Percentiles rank a stretch among this genome's conserved stretches.
Evolutionary conservation across 92 coral and sea anemone species (phyloP).

Genomic region (Phenganax stokvisi): DNA sequence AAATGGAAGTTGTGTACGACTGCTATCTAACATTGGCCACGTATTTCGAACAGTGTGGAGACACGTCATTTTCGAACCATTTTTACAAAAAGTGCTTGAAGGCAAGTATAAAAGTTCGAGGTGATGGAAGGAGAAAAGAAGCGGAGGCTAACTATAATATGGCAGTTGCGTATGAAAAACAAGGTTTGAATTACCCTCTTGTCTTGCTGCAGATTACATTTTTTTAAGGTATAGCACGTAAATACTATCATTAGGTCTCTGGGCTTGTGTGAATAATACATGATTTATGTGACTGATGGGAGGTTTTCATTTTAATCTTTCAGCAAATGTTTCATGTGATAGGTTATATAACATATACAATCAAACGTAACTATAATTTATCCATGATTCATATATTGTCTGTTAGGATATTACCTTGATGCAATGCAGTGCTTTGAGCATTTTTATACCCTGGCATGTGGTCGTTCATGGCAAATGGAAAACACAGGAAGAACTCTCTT

Average conservation of each 20-base stretch:
- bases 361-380: not conserved
- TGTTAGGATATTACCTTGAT: conserved; percentile 58
- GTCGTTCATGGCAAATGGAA: conserved; percentile 91
- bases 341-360: not conserved
- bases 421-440: conserved; percentile 85
- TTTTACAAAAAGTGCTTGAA: conserved; percentile 75
- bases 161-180: conserved; percentile 85
- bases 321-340: too few relatives aligned
- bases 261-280: too few relatives aligned
- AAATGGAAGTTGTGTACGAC: conserved; percentile 89
- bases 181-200: conserved; percentile 51
- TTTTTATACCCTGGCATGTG: conserved; percentile 82
- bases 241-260: too few relatives aligned
- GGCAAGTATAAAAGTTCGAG: conserved; percentile 88
- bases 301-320: not conserved
- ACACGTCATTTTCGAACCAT: conserved; percentile 84
- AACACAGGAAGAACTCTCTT: conserved; percentile 71
- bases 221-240: not conserved
- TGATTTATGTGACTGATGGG: not conserved
- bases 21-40: conserved; percentile 70
- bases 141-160: conserved; percentile 94
- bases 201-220: not conserved
- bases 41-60: conserved; percentile 82
- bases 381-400: not conserved
- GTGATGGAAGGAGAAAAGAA: conserved; percentile 92